Base-by-base conservation (phyloP, 37 sponge, comb jelly and placozoan species). In the Geodia barretti region DNA sequence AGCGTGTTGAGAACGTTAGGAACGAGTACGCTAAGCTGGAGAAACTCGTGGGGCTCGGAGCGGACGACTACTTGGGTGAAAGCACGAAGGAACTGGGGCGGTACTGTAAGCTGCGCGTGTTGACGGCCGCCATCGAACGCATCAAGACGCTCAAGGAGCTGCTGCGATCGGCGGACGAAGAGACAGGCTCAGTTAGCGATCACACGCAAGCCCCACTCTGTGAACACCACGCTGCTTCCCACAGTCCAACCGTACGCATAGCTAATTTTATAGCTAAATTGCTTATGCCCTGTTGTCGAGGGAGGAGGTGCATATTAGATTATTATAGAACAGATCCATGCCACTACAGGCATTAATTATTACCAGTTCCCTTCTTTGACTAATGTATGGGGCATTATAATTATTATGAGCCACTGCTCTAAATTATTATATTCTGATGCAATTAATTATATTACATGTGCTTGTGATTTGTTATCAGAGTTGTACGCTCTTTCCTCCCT, bases 71-170 rank as follows among this genome's bases (percentile, higher is more conserved):
- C 2, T 4, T 14, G 17, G 1, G 47, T 1, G 8, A 29, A 60
- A 32, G 32, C 9, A 24, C 43, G 36, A 34, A 63, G 31, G 32
- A 66, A 66, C 32, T 66, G 32, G 30, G 67, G 30, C 0, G 33
- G 33, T n/a, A n/a, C n/a, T n/a, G n/a, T 25, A 73, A 73, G 38
- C 59, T 37, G 25, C 17, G 41, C 1, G 43, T 47, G 8, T 62
- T 80, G 32, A 14, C 69, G 36, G 72, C 59, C 28, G 81, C 81
- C 40, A 70, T 80, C 24, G 36, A 43, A 23, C 43, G 35, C 72
- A 80, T 80, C 31, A 70, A 40, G 11, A 25, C 69, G 11, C 72
- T 80, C 4, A 2, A 20, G 1, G 14, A 73, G 7, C 28, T 29
- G 58, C 58, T 73, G 42, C 4, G 1, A 24, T 3, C 24, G 8